Evolutionary conservation across 2,113 vertebrate genomes (phyloP).

Genomic region (Chaetura pelagica): DNA sequence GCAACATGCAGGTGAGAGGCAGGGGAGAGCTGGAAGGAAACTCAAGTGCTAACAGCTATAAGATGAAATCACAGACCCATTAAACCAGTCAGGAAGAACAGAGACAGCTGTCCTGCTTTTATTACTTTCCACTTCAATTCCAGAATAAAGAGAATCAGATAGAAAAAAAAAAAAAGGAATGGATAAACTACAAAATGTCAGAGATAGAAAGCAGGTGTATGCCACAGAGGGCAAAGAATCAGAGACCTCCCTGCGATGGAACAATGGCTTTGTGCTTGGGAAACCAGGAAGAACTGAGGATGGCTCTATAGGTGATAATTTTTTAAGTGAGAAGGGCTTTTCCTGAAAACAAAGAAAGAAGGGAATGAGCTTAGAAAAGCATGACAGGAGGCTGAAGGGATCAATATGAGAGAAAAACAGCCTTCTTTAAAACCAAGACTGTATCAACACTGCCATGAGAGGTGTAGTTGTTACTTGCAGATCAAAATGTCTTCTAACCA

Average conservation of each 20-base stretch:
- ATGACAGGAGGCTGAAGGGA: neutral
- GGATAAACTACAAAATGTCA: neutral
- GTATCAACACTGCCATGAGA: neutral
- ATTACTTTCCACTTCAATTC: constrained; percentile 25
- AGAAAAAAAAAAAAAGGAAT: neutral
- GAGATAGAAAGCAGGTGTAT: neutral
- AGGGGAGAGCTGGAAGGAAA: neutral
- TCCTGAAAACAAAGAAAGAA: neutral
- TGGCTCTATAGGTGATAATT: neutral
- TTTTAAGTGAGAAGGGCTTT: neutral
- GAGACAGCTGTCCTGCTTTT: constrained; percentile 20
- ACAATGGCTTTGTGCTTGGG: neutral
- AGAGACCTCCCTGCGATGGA: neutral
- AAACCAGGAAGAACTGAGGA: neutral
- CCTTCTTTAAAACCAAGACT: neutral
- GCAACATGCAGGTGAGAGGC: neutral
- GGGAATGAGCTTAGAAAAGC: neutral
- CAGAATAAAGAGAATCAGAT: constrained; percentile 6
- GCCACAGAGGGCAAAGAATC: neutral
- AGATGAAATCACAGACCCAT: constrained; percentile 16
- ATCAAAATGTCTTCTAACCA: neutral
- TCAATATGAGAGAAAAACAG: neutral
- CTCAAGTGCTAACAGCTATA: neutral
- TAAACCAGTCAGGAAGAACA: constrained; percentile 25
- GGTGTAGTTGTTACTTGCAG: neutral